phyloP scores from a whole-genome alignment of 2,113 vertebrate species.

The Cryptotis parvus region DNA sequence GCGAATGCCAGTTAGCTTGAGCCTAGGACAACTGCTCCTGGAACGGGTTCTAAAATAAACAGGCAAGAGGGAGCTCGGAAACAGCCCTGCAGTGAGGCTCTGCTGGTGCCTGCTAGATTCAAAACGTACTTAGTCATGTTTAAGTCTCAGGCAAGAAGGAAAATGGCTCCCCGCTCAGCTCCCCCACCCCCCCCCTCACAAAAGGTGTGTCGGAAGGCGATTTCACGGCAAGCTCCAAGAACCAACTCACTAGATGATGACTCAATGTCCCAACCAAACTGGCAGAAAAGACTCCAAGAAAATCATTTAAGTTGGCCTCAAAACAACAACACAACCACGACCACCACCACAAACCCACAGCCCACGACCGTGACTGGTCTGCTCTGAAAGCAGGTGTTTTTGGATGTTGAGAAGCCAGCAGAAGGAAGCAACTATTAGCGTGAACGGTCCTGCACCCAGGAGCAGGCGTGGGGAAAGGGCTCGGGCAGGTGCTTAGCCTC shows the following conservation, averaged over 20 bases:
- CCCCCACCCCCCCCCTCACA: background rate
- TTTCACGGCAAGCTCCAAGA: constrained; percentile 77
- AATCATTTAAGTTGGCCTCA: constrained; percentile 67
- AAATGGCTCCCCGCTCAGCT: constrained; percentile 87
- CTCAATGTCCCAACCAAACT: constrained; percentile 62
- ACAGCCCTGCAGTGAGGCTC: constrained; percentile 65
- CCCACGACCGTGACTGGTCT: constrained; percentile 25
- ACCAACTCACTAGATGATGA: constrained; percentile 54
- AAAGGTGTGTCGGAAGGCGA: constrained; percentile 79
- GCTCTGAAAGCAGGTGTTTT: constrained; percentile 61
- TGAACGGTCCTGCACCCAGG: constrained; percentile 55
- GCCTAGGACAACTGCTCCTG: constrained; percentile 69
- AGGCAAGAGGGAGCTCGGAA: constrained; percentile 61
- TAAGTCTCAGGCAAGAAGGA: constrained; percentile 85
- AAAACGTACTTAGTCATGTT: constrained; percentile 84
- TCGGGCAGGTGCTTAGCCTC: constrained; percentile 53
- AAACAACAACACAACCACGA: constrained; percentile 62
- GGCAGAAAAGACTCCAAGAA: constrained; percentile 70
- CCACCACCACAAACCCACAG: constrained; percentile 43
- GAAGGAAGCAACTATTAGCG: constrained; percentile 68
- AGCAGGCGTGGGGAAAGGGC: constrained; percentile 68
- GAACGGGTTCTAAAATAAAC: constrained; percentile 75
- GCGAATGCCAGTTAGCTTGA: constrained; percentile 76
- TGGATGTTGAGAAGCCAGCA: constrained; percentile 66
- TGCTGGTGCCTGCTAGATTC: constrained; percentile 58